Percentiles rank a stretch among this genome's conserved stretches.
Conservation (phyloP, 2,797 vertebrate species). For the Gymnothorax reevesii region DNA sequence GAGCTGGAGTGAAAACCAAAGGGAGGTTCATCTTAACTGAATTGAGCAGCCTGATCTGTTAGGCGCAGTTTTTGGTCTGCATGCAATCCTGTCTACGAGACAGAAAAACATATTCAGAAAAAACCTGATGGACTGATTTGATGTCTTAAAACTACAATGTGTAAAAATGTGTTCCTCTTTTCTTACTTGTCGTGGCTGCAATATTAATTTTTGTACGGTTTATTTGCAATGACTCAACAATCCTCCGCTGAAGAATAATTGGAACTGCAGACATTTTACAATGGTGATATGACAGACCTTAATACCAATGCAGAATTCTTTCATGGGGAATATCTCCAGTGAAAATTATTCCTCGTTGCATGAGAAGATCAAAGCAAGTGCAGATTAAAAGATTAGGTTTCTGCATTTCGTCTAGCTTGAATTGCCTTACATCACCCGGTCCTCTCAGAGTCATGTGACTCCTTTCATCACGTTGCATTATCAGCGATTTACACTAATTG, state of each 20-base stretch:
- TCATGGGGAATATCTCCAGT: background rate
- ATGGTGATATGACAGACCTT: background rate
- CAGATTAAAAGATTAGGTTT: conserved; percentile 17
- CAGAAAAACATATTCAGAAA: background rate
- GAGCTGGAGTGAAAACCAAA: too few relatives aligned
- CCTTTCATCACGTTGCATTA: conserved; percentile 68
- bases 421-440: conserved; percentile 24
- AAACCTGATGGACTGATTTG: background rate
- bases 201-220: background rate
- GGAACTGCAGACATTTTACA: background rate
- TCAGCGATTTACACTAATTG: conserved; percentile 39
- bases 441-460: conserved; percentile 50
- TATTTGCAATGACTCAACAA: background rate
- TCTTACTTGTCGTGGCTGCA: background rate
- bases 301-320: background rate
- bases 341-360: background rate
- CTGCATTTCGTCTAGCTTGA: background rate
- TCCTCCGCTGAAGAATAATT: background rate
- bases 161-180: background rate
- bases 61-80: background rate
- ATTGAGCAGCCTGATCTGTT: too few relatives aligned
- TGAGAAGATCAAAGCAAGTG: conserved; percentile 1
- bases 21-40: too few relatives aligned
- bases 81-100: background rate
- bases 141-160: background rate